phyloP scores from a whole-genome alignment of 2,113 vertebrate genomes.

The Vombatus ursinus region DNA sequence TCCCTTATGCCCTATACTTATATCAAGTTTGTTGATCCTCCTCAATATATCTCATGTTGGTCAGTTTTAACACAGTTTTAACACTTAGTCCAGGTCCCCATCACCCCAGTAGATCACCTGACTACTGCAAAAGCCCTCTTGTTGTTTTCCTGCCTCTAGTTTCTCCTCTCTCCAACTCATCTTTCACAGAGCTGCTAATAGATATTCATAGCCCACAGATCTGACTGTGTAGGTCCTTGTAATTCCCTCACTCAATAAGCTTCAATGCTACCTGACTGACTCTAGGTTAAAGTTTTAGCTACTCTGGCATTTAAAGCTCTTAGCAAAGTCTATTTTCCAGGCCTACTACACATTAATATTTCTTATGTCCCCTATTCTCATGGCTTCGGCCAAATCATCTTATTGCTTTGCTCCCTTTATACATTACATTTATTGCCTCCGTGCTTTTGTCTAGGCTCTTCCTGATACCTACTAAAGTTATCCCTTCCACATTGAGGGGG shows the following conservation, averaged over 20 bases:
- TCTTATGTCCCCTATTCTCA: neutral
- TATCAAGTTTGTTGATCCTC: too few relatives aligned
- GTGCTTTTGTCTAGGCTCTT: neutral
- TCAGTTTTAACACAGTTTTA: too few relatives aligned
- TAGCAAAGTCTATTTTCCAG: neutral
- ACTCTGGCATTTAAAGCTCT: neutral
- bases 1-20: neutral
- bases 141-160: neutral
- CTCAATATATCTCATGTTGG: too few relatives aligned
- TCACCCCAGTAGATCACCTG: neutral
- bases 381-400: neutral
- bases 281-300: neutral
- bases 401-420: neutral
- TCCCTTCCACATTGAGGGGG: neutral
- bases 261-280: neutral
- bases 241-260: neutral
- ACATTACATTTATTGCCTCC: neutral
- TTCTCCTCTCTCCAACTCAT: neutral
- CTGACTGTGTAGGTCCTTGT: neutral
- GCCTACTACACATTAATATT: neutral
- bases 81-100: neutral
- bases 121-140: neutral
- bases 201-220: neutral
- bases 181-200: neutral
- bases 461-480: neutral